phyloP scores from a whole-genome alignment of 2,113 vertebrate genomes.

The Lichenostomus cassidix region DNA sequence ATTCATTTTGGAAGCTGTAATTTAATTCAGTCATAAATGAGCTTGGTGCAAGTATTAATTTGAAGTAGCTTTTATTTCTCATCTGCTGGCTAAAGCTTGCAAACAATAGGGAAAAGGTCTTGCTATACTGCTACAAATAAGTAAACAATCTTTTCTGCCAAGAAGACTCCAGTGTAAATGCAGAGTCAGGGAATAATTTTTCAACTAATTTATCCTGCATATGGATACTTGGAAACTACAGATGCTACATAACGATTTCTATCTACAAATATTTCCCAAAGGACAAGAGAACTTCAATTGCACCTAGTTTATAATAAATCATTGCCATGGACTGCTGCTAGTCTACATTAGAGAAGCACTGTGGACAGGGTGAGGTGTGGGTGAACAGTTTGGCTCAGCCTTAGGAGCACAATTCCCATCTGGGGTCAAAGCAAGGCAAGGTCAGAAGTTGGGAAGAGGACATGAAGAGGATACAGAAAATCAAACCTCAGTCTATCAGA shows the following conservation, averaged over 20 bases:
- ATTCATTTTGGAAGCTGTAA: background rate
- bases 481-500: background rate
- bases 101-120: conserved; percentile 17
- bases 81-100: conserved; percentile 21
- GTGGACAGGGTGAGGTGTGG: background rate
- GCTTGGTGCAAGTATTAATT: background rate
- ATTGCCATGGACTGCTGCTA: background rate
- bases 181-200: conserved; percentile 24
- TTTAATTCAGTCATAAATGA: background rate
- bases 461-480: background rate
- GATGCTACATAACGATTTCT: background rate
- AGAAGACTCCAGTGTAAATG: conserved; percentile 2
- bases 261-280: background rate
- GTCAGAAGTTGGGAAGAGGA: background rate
- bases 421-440: background rate
- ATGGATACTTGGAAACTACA: conserved; percentile 28
- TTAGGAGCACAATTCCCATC: background rate
- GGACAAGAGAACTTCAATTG: background rate
- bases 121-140: conserved; percentile 8
- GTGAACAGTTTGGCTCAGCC: background rate
- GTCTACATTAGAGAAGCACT: background rate
- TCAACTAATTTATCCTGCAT: background rate
- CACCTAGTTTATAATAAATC: background rate
- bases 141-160: conserved; percentile 20
- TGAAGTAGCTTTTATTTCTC: background rate